Conservation (phyloP, 2,797 vertebrate species). For the Neopelma chrysocephalum region DNA sequence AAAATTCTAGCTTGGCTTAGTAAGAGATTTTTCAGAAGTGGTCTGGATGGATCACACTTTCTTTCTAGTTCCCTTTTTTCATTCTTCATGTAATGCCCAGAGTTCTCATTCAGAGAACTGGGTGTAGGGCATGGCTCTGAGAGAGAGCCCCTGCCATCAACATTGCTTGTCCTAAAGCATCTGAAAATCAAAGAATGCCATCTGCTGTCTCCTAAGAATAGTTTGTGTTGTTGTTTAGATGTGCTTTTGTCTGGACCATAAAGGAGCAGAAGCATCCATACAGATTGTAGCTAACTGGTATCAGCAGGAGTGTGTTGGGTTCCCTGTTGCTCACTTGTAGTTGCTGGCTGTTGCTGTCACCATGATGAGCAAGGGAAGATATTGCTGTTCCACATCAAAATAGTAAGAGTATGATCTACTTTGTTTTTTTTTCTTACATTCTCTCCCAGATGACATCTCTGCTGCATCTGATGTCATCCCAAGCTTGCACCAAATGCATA, state of each 20-base stretch:
- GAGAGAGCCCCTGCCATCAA: neutral
- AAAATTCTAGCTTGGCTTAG: neutral
- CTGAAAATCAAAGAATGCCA: neutral
- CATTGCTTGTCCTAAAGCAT: neutral
- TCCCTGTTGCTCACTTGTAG: neutral
- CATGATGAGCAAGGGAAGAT: accelerated
- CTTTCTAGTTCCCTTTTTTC: neutral
- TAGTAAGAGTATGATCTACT: neutral
- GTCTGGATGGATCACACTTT: neutral
- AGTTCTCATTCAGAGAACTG: neutral
- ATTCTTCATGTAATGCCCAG: neutral
- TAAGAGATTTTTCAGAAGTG: neutral
- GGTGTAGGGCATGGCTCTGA: neutral
- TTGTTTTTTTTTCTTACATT: neutral
- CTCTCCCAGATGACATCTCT: neutral
- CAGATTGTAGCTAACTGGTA: neutral
- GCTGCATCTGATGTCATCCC: neutral
- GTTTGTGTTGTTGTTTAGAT: neutral
- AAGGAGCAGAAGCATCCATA: neutral
- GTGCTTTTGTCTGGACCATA: neutral
- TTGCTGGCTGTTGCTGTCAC: neutral
- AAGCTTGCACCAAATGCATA: neutral
- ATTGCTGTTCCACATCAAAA: neutral
- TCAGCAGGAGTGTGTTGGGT: neutral
- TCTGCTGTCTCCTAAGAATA: neutral